These are phyloP conservation scores for Orientallactaga bullata DNA, from an alignment of 2,113 vertebrate genomes.

Conservation along the genomic window DNA sequence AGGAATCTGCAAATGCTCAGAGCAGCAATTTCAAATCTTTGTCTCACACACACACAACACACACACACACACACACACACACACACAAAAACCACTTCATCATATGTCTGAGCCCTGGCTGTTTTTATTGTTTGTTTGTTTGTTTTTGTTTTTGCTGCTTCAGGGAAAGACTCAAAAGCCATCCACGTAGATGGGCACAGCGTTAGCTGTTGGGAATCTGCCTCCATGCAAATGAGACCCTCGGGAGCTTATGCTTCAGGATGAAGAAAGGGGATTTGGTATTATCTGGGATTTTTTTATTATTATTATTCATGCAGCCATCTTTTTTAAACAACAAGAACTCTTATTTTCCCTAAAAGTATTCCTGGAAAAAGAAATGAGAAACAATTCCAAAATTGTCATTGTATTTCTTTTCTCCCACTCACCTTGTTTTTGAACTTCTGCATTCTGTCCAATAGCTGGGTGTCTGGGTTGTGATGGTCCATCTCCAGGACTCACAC, in stretches of 20 bases:
- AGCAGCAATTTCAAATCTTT: conserved; percentile 55
- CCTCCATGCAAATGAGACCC: conserved; percentile 50
- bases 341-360: background rate
- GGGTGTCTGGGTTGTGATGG: background rate
- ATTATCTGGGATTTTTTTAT: conserved; percentile 42
- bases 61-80: no score
- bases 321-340: conserved; percentile 36
- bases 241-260: conserved; percentile 8
- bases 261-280: conserved; percentile 33
- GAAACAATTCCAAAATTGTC: conserved; percentile 11
- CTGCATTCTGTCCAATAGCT: background rate
- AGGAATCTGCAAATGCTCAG: background rate
- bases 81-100: conserved; percentile 1
- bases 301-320: background rate
- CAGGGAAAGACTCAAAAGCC: conserved; percentile 13
- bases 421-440: background rate
- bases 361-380: background rate
- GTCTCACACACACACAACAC: background rate
- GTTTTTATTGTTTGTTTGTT: no score
- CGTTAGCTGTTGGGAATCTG: conserved; percentile 55
- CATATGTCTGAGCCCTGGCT: conserved; percentile 19
- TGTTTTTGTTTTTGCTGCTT: background rate
- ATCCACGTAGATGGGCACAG: conserved; percentile 47
- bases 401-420: background rate
- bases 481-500: background rate